phyloP scores from a whole-genome alignment of 2,113 vertebrate genomes.

The Gopherus flavomarginatus region DNA sequence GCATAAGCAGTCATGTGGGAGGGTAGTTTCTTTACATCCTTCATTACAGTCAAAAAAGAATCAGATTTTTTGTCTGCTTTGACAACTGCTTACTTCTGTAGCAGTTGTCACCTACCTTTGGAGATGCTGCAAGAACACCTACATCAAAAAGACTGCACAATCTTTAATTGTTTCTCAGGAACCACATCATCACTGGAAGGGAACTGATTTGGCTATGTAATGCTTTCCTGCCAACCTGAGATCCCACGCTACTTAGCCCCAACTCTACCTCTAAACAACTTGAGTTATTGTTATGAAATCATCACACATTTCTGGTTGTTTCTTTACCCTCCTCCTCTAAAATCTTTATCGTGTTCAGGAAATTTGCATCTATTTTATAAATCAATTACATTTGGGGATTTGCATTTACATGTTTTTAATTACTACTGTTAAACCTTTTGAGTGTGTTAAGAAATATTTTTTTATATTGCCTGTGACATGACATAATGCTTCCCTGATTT shows the following conservation, averaged over 20 bases:
- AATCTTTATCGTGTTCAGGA: neutral
- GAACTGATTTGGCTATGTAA: neutral
- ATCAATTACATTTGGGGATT: neutral
- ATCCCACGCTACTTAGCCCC: neutral
- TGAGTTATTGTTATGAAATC: accelerated
- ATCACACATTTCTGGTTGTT: neutral
- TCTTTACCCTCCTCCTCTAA: neutral
- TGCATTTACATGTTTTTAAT: neutral
- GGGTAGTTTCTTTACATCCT: neutral
- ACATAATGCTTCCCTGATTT: neutral
- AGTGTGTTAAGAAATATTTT: neutral
- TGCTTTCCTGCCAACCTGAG: accelerated
- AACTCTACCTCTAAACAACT: neutral
- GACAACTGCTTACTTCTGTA: neutral
- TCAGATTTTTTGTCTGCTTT: neutral
- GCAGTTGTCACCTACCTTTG: neutral
- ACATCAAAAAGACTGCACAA: neutral
- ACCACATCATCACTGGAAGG: neutral
- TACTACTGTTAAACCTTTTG: neutral
- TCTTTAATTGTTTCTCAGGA: no score
- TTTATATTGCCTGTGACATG: neutral
- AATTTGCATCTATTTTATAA: neutral
- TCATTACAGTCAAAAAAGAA: neutral
- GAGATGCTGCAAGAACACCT: neutral
- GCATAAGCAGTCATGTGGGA: neutral